Conservation (phyloP, 2,113 vertebrate species). For the Aix galericulata region DNA sequence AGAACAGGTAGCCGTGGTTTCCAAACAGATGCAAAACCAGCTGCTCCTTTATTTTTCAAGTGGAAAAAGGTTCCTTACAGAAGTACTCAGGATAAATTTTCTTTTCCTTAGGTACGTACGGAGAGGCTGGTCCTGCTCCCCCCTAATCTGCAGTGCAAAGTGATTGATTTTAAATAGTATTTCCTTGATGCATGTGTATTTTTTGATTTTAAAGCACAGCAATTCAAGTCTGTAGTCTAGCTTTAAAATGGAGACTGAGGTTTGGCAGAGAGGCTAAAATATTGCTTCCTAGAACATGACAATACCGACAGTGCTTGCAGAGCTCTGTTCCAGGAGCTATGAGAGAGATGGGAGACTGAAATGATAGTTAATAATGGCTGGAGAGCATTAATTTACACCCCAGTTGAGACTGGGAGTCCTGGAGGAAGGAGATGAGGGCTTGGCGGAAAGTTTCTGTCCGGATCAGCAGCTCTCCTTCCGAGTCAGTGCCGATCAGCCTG, state of each 20-base stretch:
- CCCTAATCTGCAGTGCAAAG: neutral
- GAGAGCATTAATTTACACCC: neutral
- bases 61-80: neutral
- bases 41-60: neutral
- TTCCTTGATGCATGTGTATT: neutral
- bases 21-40: neutral
- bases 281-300: neutral
- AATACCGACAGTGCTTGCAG: fast-evolving
- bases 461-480: neutral
- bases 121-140: neutral
- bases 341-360: conserved; percentile 10
- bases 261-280: neutral
- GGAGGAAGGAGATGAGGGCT: neutral
- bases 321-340: neutral
- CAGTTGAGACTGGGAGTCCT: neutral
- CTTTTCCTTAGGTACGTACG: neutral
- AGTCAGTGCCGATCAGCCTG: neutral
- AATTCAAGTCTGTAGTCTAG: fast-evolving
- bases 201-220: neutral
- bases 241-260: neutral
- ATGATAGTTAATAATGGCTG: neutral
- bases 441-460: neutral
- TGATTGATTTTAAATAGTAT: neutral
- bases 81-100: neutral
- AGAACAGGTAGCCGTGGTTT: neutral